Evolutionary conservation across 2,797 vertebrate genomes (phyloP), one percentile per base, ranked within the genome.

Genomic region (Rhinogobio ventralis): DNA sequence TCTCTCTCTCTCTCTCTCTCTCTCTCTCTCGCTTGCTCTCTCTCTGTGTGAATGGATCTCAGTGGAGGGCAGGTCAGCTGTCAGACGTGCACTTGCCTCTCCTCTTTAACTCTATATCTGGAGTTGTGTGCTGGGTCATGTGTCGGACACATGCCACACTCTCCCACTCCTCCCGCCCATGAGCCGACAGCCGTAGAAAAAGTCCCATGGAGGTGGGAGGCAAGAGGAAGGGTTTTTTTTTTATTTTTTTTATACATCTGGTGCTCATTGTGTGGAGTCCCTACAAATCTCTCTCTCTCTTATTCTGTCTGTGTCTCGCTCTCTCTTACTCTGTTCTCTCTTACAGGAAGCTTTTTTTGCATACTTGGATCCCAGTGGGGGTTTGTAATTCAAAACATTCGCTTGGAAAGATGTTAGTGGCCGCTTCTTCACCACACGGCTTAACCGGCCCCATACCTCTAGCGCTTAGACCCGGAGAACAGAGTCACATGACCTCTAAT

Each of bases 381-480:
- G 94, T 93, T 93, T 93, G 90, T 96, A 96, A 96, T 96, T 95
- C 93, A 95, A 95, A 96, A 93, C 95, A 96, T 95, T 93, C 90
- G 92, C 91, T 92, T 94, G 92, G 91, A 95, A 94, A 94, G 93
- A 93, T 91, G 94, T 93, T 90, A 93, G 93, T 93, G 93, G 93
- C 92, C 85, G 88, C 91, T 93, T 92, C 92, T 91, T 91, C 85
- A 84, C 82, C 86, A 79, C 68, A 68, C 62, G 4, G 78, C 79
- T 89, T 87, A 88, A 83, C 85, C 85, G 74, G 81, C 72, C 85
- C 75, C 55, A 73, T 62, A 83, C 85, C 51, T 88, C 86, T 69
- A 81, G 10, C 81, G 46, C 57, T 79, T 73, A 87, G 79, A 84
- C 79, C 83, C 36, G 62, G 49, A 82, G 78, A 82, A 76, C 57